phyloP scores from a whole-genome alignment of 2,113 vertebrate genomes.

The Cygnus atratus region DNA sequence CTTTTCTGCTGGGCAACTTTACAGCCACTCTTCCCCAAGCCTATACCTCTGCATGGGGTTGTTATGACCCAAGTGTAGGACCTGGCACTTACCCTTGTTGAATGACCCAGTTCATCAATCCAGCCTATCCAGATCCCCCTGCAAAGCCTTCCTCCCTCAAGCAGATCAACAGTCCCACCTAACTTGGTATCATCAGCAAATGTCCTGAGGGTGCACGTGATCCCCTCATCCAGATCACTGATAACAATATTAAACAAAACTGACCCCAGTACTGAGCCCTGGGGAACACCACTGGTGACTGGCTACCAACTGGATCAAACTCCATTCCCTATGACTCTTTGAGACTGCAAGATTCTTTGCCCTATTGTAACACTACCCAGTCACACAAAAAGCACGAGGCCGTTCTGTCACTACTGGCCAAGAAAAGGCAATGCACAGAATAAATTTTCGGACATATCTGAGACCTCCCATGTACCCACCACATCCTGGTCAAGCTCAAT shows the following conservation, averaged over 20 bases:
- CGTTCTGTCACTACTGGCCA: neutral
- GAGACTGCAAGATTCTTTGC: neutral
- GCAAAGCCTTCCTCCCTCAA: neutral
- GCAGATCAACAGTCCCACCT: neutral
- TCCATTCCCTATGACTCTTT: neutral
- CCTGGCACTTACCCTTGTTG: neutral
- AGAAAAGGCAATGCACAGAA: neutral
- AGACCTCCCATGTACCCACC: neutral
- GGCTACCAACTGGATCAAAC: neutral
- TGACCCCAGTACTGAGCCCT: neutral
- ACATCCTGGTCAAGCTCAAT: neutral
- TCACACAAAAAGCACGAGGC: neutral
- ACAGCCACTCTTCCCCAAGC: neutral
- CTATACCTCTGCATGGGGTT: neutral
- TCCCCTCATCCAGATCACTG: neutral
- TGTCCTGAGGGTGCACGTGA: neutral
- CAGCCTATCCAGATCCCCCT: neutral
- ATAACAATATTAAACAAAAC: neutral
- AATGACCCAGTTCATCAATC: neutral
- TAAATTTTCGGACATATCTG: neutral
- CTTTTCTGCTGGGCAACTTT: neutral
- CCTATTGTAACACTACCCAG: neutral
- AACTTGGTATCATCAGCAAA: neutral
- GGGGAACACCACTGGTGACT: neutral
- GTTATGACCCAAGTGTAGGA: too few relatives aligned